A percentile compares a stretch with the other conserved stretches of the same genome.
phyloP scores from a whole-genome alignment of 2,797 vertebrate species.

The Siniperca undulata region DNA sequence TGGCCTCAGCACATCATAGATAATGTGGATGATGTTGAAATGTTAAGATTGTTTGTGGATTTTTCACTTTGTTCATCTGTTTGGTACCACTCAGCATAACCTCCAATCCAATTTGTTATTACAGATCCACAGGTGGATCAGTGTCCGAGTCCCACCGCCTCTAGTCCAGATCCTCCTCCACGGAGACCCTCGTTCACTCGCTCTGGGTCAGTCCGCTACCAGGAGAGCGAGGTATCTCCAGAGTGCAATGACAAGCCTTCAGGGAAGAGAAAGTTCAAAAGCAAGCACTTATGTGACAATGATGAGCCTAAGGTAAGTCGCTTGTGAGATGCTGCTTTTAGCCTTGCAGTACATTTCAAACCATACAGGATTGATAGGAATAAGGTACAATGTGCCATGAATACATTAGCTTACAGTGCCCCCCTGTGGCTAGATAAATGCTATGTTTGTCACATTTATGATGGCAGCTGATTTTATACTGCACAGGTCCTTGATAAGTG shows the following conservation, averaged over 20 bases:
- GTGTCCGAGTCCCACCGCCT: slow-evolving; percentile 71
- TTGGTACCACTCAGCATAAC: slow-evolving; percentile 3
- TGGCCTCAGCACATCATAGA: background rate
- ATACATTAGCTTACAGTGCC: slow-evolving; percentile 79
- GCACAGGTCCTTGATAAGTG: slow-evolving; percentile 14
- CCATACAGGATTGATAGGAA: background rate
- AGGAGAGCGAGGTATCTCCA: slow-evolving; percentile 84
- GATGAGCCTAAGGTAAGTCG: slow-evolving; percentile 85
- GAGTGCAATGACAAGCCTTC: slow-evolving; percentile 93
- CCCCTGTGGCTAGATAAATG: slow-evolving; percentile 79
- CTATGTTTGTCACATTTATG: slow-evolving; percentile 34
- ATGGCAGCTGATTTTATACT: slow-evolving; percentile 48
- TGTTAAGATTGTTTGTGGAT: background rate
- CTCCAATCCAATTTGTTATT: slow-evolving; percentile 33
- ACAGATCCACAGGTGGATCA: slow-evolving; percentile 73
- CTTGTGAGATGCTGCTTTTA: slow-evolving; percentile 38
- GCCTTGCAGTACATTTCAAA: slow-evolving; percentile 18
- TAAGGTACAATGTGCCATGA: background rate
- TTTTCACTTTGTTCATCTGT: background rate
- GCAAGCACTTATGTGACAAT: slow-evolving; percentile 91
- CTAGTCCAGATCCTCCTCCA: slow-evolving; percentile 75
- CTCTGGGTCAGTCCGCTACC: slow-evolving; percentile 81
- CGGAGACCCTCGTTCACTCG: slow-evolving; percentile 82
- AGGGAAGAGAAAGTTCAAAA: slow-evolving; percentile 99
- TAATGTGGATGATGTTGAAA: background rate